Percentiles rank a stretch among this genome's conserved stretches.
Conservation (phyloP, 2,888 invertebrate species). For the Portevinia maculata region DNA sequence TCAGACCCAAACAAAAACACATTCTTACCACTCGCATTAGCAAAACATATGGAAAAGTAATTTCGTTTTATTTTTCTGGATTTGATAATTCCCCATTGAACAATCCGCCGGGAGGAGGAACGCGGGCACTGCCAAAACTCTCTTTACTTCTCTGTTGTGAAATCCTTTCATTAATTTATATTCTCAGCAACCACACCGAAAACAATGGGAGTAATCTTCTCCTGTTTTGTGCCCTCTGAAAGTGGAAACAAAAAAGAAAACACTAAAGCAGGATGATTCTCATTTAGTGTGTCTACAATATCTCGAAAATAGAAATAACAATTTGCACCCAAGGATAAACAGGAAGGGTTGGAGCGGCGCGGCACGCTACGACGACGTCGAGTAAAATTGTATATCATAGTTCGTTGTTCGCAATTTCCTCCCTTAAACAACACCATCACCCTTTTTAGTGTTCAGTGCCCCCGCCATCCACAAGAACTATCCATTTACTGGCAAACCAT, state of each 20-base stretch:
- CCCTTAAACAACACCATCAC: slow-evolving; percentile 14
- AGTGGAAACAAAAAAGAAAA: slow-evolving; percentile 1
- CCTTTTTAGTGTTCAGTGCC: neutral
- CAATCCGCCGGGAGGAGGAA: slow-evolving; percentile 24
- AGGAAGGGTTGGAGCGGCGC: slow-evolving; percentile 18
- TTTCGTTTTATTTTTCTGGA: slow-evolving; percentile 71
- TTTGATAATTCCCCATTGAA: slow-evolving; percentile 70
- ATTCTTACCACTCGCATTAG: slow-evolving; percentile 27
- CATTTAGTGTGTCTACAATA: slow-evolving; percentile 59
- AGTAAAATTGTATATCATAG: slow-evolving; percentile 36
- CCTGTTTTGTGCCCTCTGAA: slow-evolving; percentile 18
- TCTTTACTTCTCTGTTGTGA: slow-evolving; percentile 17
- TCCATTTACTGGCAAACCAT: slow-evolving; percentile 3
- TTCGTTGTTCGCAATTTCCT: slow-evolving; percentile 66
- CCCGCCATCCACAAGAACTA: slow-evolving; percentile 2
- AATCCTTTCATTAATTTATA: slow-evolving; percentile 74
- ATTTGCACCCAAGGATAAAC: slow-evolving; percentile 60
- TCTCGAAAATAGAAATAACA: slow-evolving; percentile 64
- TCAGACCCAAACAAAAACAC: slow-evolving; percentile 14
- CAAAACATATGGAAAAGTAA: slow-evolving; percentile 72
- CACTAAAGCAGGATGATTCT: slow-evolving; percentile 57
- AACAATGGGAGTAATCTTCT: slow-evolving; percentile 60
- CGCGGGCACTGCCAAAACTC: slow-evolving; percentile 11
- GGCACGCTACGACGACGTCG: neutral
- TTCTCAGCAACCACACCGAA: slow-evolving; percentile 59